phyloP scores from a whole-genome alignment of 2,113 vertebrate genomes.

The Taxidea taxus region DNA sequence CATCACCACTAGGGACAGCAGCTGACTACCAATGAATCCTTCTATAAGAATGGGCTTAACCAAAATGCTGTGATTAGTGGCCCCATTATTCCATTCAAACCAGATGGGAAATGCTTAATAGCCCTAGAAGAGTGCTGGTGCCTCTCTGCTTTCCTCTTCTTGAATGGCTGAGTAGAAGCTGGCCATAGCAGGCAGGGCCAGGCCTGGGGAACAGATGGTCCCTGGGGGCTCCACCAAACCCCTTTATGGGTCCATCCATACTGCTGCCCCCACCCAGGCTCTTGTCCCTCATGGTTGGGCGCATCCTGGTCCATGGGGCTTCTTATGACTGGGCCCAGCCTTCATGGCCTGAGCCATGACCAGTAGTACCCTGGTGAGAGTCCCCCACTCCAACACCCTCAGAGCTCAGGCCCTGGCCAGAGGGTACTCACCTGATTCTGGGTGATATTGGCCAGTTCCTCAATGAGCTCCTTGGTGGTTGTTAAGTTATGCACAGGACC shows the following conservation, averaged over 20 bases:
- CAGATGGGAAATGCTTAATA: neutral
- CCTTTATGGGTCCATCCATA: neutral
- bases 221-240: neutral
- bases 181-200: neutral
- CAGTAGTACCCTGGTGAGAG: neutral
- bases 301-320: neutral
- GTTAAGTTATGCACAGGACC: rapidly evolving
- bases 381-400: neutral
- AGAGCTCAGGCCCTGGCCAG: neutral
- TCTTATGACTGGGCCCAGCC: neutral
- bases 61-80: neutral
- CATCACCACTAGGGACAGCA: neutral
- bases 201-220: neutral
- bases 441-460: constrained; percentile 65
- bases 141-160: neutral
- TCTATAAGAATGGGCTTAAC: neutral
- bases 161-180: neutral
- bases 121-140: neutral
- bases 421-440: constrained; percentile 57
- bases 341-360: neutral
- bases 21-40: too few relatives aligned
- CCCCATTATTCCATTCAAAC: neutral
- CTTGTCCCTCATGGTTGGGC: neutral
- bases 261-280: too few relatives aligned
- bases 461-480: constrained; percentile 42